These are phyloP conservation scores for Heliconius nattereri DNA, from an alignment of 1,140 invertebrate species.

Conservation along the genomic window DNA sequence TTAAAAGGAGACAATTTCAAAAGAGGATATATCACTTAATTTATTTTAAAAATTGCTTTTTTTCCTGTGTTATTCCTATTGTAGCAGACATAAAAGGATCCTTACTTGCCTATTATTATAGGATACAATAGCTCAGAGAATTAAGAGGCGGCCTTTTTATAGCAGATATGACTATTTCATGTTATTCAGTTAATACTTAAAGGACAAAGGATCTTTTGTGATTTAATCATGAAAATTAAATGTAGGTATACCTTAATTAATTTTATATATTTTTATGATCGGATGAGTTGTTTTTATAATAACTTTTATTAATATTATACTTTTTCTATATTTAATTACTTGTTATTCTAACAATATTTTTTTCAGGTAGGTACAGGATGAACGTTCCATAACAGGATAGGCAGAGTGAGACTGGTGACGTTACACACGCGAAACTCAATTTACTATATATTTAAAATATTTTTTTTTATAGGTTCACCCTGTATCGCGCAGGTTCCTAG, in stretches of 20 bases:
- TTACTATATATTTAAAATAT: not conserved
- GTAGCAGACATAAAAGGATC: conserved; percentile 5
- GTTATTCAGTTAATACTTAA: conserved; percentile 14
- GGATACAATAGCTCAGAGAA: conserved; percentile 4
- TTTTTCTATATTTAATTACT: not conserved
- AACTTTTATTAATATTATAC: not conserved
- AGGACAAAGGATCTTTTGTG: conserved; percentile 19
- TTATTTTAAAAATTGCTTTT: conserved; percentile 8
- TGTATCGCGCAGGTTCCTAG: too few species aligned
- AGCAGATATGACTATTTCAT: conserved; percentile 9
- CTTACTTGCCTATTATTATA: conserved; percentile 6
- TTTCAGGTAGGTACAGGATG: too few species aligned
- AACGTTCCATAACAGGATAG: too few species aligned
- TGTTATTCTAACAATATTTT: too few species aligned
- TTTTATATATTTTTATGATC: not conserved
- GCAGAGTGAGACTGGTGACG: too few species aligned
- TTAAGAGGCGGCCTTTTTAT: conserved; percentile 10
- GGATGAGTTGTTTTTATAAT: not conserved
- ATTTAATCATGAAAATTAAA: conserved; percentile 9
- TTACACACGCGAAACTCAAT: too few species aligned
- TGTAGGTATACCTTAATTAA: conserved; percentile 1
- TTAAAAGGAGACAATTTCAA: not conserved
- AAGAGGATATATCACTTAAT: conserved; percentile 13
- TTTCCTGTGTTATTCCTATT: conserved; percentile 4
- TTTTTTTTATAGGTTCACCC: not conserved